Base-by-base conservation (phyloP, 2,113 vertebrate genomes). In the Alosa alosa region DNA sequence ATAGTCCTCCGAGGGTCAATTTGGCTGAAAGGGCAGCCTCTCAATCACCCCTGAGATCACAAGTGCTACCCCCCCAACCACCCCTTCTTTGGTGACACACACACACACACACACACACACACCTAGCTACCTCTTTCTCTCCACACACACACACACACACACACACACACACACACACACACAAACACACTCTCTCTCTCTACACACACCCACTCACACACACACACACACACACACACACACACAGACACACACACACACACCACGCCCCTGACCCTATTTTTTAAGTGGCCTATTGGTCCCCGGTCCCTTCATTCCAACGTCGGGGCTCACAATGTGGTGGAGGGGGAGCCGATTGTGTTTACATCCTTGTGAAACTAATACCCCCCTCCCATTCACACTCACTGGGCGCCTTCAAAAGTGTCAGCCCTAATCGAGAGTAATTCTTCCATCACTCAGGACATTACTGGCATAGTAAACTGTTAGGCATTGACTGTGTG, bases 21-120 rank as follows among this genome's bases (percentile, higher is more conserved):
- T 91, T 92, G 93, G 91, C 94, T 93, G 93, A 94, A 95, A 94
- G 95, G 93, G 90, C 94, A 94, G 91, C 93, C 94, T 95, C 95
- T 95, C 92, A 92, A 91, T 96, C 92, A 95, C 95, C 93, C n/a
- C 89, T 84, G 89, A 89, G 93, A 94, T 93, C 85, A 89, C 89
- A 91, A 88, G 91, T 90, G 83, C 89, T 87, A 89, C 64, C n/a
- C 64, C 57, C 22, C 57, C 5, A 7, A 36, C 64, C n/a, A 2
- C 92, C 82, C 90, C 86, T 88, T 87, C 11, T 84, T 41, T 44
- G 60, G 20, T 1, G 13, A 82, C 82, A 83, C 87, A 49, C 81
- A 20, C 68, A 83, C 84, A 39, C 41, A 44, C 41, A 44, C 41
- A 44, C 2, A 44, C 84, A 39, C 41, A 44, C 0, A 44, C 41